These are phyloP conservation scores for Periphyllus acericola DNA, from an alignment of 2,888 invertebrate species.

Conservation along the genomic window DNA sequence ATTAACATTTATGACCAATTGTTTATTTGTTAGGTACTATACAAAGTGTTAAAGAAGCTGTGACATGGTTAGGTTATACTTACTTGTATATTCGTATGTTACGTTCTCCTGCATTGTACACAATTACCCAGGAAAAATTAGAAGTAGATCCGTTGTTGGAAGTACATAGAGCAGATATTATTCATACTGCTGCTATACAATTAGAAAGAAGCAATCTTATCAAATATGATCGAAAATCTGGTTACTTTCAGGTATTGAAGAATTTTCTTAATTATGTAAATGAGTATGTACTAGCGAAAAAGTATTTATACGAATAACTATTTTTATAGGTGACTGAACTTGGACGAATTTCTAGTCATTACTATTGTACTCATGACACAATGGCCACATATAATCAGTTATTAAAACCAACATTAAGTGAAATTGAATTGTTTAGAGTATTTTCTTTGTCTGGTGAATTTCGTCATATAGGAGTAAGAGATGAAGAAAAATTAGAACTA, in stretches of 20 bases:
- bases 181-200: constrained; percentile 92
- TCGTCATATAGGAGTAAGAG: constrained; percentile 88
- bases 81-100: constrained; percentile 97
- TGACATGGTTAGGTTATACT: constrained; percentile 94
- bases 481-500: constrained; percentile 96
- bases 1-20: neutral
- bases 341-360: constrained; percentile 97
- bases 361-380: constrained; percentile 96
- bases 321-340: constrained; percentile 80
- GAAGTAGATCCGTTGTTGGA: constrained; percentile 88
- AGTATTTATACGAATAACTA: constrained; percentile 34
- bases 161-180: constrained; percentile 89
- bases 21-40: constrained; percentile 77
- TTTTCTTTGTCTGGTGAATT: constrained; percentile 98
- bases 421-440: constrained; percentile 97
- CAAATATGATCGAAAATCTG: constrained; percentile 95
- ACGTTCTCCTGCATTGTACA: constrained; percentile 88
- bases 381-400: constrained; percentile 97
- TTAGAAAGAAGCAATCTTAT: constrained; percentile 94
- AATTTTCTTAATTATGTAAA: neutral
- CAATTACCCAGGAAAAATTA: constrained; percentile 81
- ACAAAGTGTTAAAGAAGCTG: constrained; percentile 88
- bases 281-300: neutral
- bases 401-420: constrained; percentile 93
- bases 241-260: constrained; percentile 75